These are phyloP conservation scores for Apamea sordens DNA, from an alignment of 2,888 invertebrate species.

Conservation along the genomic window DNA sequence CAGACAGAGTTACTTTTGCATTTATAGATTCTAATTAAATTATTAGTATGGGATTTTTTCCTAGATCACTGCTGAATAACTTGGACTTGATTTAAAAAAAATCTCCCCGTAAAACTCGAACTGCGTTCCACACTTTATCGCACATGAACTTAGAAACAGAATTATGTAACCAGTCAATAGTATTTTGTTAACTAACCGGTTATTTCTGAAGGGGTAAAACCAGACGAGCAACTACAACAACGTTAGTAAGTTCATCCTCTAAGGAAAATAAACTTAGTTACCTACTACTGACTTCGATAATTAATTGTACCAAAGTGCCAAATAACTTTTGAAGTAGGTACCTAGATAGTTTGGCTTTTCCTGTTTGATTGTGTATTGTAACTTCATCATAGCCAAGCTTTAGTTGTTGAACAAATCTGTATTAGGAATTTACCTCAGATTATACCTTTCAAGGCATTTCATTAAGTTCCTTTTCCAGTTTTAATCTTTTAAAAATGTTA, in stretches of 20 bases:
- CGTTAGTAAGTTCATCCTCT: neutral
- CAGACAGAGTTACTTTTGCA: neutral
- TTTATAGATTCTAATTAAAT: neutral
- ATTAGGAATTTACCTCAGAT: neutral
- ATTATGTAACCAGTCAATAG: neutral
- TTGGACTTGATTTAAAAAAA: neutral
- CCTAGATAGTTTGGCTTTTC: neutral
- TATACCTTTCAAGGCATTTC: neutral
- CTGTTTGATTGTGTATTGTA: neutral
- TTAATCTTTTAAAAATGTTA: neutral
- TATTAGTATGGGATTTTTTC: neutral
- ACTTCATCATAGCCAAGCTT: neutral
- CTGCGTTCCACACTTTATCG: neutral
- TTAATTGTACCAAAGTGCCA: conserved; percentile 11
- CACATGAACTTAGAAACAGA: neutral
- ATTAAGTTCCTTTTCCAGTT: neutral
- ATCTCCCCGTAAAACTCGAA: neutral
- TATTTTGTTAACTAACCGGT: neutral
- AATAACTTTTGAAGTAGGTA: neutral
- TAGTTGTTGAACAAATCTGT: neutral
- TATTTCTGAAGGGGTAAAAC: neutral
- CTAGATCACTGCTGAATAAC: neutral
- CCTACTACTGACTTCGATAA: neutral
- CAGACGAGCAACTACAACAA: neutral
- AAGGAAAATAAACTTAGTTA: conserved; percentile 2